A percentile compares a stretch with the other conserved stretches of the same genome.
Conservation (phyloP, 2,797 vertebrate genomes). For the Psittacula echo region DNA sequence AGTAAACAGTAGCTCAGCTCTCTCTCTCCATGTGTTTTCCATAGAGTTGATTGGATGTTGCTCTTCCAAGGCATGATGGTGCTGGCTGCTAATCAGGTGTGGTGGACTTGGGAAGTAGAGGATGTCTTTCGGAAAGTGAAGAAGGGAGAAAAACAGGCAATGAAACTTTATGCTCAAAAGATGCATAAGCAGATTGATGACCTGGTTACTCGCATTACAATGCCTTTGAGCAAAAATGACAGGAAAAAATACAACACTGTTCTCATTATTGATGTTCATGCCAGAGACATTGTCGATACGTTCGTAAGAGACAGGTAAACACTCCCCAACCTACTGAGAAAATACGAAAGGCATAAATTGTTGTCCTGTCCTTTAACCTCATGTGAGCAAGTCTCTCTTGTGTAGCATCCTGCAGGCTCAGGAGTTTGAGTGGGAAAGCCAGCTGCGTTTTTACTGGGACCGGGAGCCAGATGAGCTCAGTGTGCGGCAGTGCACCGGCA, state of each 20-base stretch:
- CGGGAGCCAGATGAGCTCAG: slow-evolving; percentile 84
- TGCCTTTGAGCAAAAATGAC: slow-evolving; percentile 88
- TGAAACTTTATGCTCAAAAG: slow-evolving; percentile 88
- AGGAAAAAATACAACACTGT: slow-evolving; percentile 93
- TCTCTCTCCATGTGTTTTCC: background rate
- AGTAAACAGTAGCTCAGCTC: background rate
- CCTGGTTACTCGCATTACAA: slow-evolving; percentile 88
- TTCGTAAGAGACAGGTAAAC: slow-evolving; percentile 90
- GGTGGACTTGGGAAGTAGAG: slow-evolving; percentile 99
- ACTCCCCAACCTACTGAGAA: fast-evolving
- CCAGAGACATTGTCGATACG: slow-evolving; percentile 92
- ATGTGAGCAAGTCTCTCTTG: background rate
- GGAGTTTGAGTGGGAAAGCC: slow-evolving; percentile 98
- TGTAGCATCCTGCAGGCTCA: slow-evolving; percentile 89
- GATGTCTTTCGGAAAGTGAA: slow-evolving; percentile 88
- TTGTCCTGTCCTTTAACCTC: background rate
- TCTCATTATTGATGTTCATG: slow-evolving; percentile 96
- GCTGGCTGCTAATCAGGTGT: slow-evolving; percentile 92
- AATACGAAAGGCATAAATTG: fast-evolving
- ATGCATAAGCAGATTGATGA: slow-evolving; percentile 92
- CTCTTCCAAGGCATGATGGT: slow-evolving; percentile 96
- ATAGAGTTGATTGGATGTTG: slow-evolving; percentile 96
- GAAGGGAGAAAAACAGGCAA: slow-evolving; percentile 87
- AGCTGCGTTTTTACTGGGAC: slow-evolving; percentile 95
- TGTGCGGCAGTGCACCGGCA: slow-evolving; percentile 92